Conservation (phyloP, 64 coral and sea anemone species). For the Trachythela sp. region DNA sequence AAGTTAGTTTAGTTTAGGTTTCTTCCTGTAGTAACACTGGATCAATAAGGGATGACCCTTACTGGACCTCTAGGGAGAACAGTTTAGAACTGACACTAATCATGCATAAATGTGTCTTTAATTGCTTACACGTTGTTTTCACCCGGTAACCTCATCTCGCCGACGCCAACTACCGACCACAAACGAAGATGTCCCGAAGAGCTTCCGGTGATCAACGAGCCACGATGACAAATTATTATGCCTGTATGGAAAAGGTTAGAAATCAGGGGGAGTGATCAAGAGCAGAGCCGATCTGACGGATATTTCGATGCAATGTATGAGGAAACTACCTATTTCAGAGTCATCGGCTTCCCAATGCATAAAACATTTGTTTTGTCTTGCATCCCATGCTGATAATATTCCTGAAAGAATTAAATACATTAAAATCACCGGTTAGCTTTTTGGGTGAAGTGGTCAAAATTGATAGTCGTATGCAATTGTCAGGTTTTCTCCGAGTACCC, state of each 20-base stretch:
- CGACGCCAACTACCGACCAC: constrained; percentile 83
- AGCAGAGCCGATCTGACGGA: no score
- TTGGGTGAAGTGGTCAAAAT: no score
- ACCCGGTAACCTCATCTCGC: constrained; percentile 68
- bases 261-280: neutral
- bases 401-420: constrained; percentile 38
- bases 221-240: constrained; percentile 54
- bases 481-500: no score
- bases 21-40: no score
- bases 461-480: no score
- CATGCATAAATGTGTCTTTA: no score
- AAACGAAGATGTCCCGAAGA: constrained; percentile 63
- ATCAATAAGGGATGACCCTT: no score
- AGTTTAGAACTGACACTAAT: no score
- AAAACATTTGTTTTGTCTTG: constrained; percentile 93
- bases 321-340: constrained; percentile 67
- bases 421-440: neutral
- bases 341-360: constrained; percentile 94
- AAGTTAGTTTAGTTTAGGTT: no score
- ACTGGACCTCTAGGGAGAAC: no score
- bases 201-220: constrained; percentile 66
- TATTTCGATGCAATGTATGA: no score
- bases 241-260: constrained; percentile 31
- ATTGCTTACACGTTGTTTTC: constrained; percentile 66
- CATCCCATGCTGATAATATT: constrained; percentile 89